These are phyloP conservation scores for Mesorhabditis spiculigera DNA, from an alignment of 2,888 invertebrate genomes.

Conservation along the genomic window DNA sequence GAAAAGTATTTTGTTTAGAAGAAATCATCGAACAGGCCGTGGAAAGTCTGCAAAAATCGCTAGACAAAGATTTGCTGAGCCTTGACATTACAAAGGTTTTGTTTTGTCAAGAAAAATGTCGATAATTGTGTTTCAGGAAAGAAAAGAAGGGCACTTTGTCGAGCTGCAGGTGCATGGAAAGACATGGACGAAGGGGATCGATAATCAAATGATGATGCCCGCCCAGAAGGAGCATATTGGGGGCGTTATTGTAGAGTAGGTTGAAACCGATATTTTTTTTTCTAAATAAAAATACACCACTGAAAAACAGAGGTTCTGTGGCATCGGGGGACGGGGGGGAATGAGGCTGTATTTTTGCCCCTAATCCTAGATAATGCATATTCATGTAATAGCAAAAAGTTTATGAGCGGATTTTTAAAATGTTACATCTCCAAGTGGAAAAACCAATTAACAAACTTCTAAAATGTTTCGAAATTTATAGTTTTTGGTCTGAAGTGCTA, in stretches of 20 bases:
- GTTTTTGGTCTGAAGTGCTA: too few species aligned
- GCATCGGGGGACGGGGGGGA: too few species aligned
- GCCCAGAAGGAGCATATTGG: neutral
- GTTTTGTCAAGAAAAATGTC: neutral
- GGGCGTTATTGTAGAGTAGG: neutral
- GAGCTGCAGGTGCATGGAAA: neutral
- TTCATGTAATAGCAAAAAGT: too few species aligned
- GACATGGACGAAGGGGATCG: slow-evolving; percentile 1
- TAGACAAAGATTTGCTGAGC: neutral
- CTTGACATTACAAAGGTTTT: neutral
- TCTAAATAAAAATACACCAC: too few species aligned
- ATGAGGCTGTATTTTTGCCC: too few species aligned
- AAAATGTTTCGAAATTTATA: too few species aligned
- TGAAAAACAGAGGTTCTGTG: too few species aligned
- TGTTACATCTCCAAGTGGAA: too few species aligned
- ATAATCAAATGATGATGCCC: neutral
- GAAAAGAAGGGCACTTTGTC: neutral
- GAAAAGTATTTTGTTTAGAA: neutral
- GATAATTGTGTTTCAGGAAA: neutral
- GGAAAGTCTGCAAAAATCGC: neutral
- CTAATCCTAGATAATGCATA: too few species aligned
- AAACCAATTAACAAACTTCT: too few species aligned
- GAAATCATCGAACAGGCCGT: neutral
- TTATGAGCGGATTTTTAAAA: too few species aligned
- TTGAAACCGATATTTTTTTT: neutral